Conservation (phyloP, 2,797 vertebrate species). For the Leuciscus waleckii region DNA sequence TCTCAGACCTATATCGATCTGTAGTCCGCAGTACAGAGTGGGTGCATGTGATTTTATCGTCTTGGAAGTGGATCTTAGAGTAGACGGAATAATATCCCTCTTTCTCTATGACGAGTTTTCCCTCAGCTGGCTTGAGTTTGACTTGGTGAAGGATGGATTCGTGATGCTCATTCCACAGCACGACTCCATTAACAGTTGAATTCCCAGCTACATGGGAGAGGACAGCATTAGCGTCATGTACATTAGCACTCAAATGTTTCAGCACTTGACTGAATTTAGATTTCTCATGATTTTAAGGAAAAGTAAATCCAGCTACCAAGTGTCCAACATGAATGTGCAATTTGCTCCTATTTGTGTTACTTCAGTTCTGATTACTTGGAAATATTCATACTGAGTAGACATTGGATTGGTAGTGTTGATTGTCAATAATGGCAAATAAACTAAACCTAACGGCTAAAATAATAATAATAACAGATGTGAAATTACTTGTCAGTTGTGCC, state of each 20-base stretch:
- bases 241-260: neutral
- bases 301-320: neutral
- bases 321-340: neutral
- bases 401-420: neutral
- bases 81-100: constrained; percentile 79
- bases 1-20: constrained; percentile 5
- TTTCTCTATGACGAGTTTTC: constrained; percentile 64
- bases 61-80: constrained; percentile 73
- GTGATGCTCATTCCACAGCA: constrained; percentile 62
- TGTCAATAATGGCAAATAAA: neutral
- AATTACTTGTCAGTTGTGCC: constrained; percentile 76
- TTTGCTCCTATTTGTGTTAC: no score
- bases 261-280: neutral
- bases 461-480: no score
- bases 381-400: no score
- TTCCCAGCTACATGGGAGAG: neutral
- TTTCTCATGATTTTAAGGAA: neutral
- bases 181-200: neutral
- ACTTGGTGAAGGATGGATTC: constrained; percentile 62
- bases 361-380: neutral
- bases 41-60: neutral
- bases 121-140: constrained; percentile 54
- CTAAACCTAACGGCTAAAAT: neutral
- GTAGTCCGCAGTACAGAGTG: constrained; percentile 65
- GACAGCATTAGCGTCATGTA: neutral